Base-by-base conservation (phyloP, 2,113 vertebrate species). In the Ariopsis seemanni region DNA sequence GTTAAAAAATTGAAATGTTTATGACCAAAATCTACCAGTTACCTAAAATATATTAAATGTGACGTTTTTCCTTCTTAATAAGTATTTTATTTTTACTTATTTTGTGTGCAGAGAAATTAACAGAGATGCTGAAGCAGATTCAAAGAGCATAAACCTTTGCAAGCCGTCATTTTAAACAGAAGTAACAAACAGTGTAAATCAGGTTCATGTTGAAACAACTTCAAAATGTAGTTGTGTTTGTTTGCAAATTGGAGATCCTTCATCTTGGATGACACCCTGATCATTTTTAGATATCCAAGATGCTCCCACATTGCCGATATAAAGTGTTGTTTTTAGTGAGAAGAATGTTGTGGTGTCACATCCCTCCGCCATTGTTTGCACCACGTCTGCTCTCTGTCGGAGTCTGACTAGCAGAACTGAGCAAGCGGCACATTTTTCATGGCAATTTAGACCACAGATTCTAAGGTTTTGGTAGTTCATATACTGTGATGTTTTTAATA, bases 281-380 rank as follows among this genome's bases (percentile, higher is more conserved):
- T 62, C 34, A 62, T 82, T 82, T 82, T 82, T 82, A 82, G 57
- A 62, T 62, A 62, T 62, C 79, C 57, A 25, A 10, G 30, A 82
- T 42, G 57, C 79, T 82, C 57, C 30, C 57, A 82, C 79, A 62
- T 17, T 12, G 30, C 11, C 20, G 10, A 22, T 10, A 48, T 82
- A 34, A 42, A 82, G 79, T 82, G 57, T 82, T 48, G 79, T 62
- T 82, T 82, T 48, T 62, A 62, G 57, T 82, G 79, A 62, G 57
- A 82, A 62, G 5, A 82, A 82, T 48, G 57, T 82, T 62, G 57
- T 82, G 57, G 57, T 82, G 79, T 62, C 58, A 20, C 58, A 82
- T 62, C 79, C 57, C 79, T 82, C 57, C 14, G 34, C 62, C 57
- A 82, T 62, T 82, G 79, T 82, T 82, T 82, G 48, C 79, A 81